Evolutionary conservation across 2,113 vertebrate species (phyloP).

Genomic region (Etheostoma cragini): DNA sequence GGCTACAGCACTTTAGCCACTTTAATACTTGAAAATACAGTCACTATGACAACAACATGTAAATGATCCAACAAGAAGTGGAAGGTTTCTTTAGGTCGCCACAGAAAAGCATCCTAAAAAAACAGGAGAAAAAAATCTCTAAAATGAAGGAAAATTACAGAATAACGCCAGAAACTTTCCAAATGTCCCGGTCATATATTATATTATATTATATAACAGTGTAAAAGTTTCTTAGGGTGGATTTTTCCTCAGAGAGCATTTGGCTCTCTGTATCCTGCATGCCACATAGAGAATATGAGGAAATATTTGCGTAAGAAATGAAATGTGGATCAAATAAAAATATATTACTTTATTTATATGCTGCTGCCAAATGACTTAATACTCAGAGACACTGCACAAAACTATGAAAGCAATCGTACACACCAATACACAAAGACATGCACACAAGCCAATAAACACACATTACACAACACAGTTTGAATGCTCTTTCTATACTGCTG

Average conservation of each 20-base stretch:
- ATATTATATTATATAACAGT: neutral
- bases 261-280: constrained; percentile 53
- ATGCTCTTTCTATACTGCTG: constrained; percentile 71
- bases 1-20: neutral
- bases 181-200: neutral
- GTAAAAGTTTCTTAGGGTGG: constrained; percentile 40
- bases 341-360: constrained; percentile 65
- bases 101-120: neutral
- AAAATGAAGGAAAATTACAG: neutral
- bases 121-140: neutral
- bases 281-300: constrained; percentile 46
- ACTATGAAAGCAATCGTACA: constrained; percentile 60
- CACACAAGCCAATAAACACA: constrained; percentile 28
- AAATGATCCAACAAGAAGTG: neutral
- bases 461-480: constrained; percentile 28
- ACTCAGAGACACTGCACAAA: constrained; percentile 60
- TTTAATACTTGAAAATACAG: neutral
- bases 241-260: constrained; percentile 42
- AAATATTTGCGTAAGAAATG: constrained; percentile 61
- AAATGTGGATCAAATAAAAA: constrained; percentile 51
- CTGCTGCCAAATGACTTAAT: constrained; percentile 65
- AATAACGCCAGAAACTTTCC: neutral
- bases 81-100: neutral
- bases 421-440: constrained; percentile 8
- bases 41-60: constrained; percentile 16